phyloP scores from a whole-genome alignment of 2,113 vertebrate genomes.

The Rhadina sibilatrix region DNA sequence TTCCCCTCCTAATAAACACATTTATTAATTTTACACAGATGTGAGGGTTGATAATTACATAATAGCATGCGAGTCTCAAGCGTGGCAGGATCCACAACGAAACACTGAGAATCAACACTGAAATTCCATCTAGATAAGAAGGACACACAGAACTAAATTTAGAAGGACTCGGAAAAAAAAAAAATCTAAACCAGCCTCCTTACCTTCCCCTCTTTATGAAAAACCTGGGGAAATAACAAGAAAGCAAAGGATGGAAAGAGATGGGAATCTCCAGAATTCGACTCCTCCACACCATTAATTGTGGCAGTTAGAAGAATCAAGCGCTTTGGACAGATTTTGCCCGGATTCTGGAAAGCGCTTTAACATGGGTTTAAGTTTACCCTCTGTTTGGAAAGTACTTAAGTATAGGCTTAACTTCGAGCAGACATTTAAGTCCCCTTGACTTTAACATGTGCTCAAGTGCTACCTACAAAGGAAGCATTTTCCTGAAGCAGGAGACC shows the following conservation, averaged over 20 bases:
- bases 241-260: background rate
- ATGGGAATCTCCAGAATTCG: background rate
- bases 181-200: background rate
- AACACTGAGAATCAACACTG: background rate
- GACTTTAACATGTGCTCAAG: constrained; percentile 66
- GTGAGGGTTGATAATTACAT: background rate
- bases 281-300: constrained; percentile 37
- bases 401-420: constrained; percentile 62
- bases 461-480: constrained; percentile 56
- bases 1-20: background rate
- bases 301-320: constrained; percentile 46
- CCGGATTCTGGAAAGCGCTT: constrained; percentile 64
- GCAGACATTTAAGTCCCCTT: constrained; percentile 65
- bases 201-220: background rate
- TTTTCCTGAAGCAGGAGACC: constrained; percentile 53
- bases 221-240: background rate
- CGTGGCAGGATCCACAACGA: background rate
- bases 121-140: background rate
- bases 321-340: constrained; percentile 56
- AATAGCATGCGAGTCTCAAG: background rate
- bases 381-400: constrained; percentile 66
- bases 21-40: background rate
- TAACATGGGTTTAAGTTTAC: constrained; percentile 63
- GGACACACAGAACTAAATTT: background rate
- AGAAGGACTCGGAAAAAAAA: background rate